Conservation (phyloP, 2,113 vertebrate genomes). For the Salvelinus fontinalis region DNA sequence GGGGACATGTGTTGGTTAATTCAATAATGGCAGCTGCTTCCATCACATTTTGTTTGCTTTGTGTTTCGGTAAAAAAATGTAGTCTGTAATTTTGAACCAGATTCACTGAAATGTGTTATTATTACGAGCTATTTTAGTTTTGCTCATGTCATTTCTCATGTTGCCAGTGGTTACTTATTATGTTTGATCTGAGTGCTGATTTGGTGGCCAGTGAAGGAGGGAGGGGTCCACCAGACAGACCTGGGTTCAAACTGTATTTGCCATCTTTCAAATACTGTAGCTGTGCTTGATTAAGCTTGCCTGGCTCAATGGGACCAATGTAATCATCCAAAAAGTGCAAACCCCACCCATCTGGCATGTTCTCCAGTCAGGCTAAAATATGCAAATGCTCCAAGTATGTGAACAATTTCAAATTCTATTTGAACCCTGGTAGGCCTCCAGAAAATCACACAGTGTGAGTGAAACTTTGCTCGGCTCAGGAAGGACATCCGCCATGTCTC, state of each 20-base stretch:
- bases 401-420: too few relatives aligned
- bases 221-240: constrained; percentile 7
- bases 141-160: constrained; percentile 50
- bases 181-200: constrained; percentile 50
- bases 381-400: too few relatives aligned
- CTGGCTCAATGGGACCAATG: too few relatives aligned
- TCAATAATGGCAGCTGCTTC: constrained; percentile 79
- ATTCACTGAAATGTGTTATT: constrained; percentile 73
- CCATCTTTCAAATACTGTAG: too few relatives aligned
- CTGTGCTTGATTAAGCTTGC: too few relatives aligned
- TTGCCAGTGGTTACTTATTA: constrained; percentile 44
- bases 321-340: too few relatives aligned
- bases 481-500: constrained; percentile 16
- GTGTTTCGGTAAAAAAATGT: constrained; percentile 12
- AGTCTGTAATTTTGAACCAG: constrained; percentile 52
- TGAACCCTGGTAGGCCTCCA: neutral
- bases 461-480: constrained; percentile 17
- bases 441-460: neutral
- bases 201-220: constrained; percentile 30
- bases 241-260: too few relatives aligned
- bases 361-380: too few relatives aligned
- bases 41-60: constrained; percentile 35
- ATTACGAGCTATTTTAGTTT: constrained; percentile 59
- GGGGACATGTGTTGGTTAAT: constrained; percentile 70
- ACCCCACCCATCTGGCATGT: too few relatives aligned